A percentile compares a stretch with the other conserved stretches of the same genome.
Evolutionary conservation across 2,113 vertebrate genomes (phyloP).

Genomic region (Protomyctophum bolini): DNA sequence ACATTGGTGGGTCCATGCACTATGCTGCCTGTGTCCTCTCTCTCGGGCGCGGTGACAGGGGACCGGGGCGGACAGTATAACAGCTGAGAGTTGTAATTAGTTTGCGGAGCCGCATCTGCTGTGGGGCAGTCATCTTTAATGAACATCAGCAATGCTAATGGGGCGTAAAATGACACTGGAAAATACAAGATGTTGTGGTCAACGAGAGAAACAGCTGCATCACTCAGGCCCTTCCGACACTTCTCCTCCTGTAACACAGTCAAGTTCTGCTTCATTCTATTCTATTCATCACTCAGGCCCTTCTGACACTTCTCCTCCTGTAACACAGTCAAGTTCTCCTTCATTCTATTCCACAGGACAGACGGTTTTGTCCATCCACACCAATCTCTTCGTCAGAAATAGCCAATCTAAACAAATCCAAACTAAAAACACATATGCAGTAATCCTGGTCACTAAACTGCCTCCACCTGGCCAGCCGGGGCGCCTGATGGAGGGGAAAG

Average conservation of each 20-base stretch:
- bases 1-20: too few species aligned
- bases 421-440: too few species aligned
- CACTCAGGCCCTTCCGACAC: constrained; percentile 37
- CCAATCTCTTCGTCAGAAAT: too few species aligned
- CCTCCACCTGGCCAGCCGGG: too few species aligned
- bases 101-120: constrained; percentile 66
- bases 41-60: constrained; percentile 26
- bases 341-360: too few species aligned
- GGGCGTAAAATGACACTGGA: constrained; percentile 72
- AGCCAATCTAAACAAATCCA: too few species aligned
- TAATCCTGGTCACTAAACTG: too few species aligned
- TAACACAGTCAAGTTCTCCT: too few species aligned
- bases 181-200: constrained; percentile 71
- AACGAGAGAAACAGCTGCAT: constrained; percentile 54
- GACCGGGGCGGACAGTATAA: constrained; percentile 19
- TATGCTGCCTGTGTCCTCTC: not conserved
- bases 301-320: constrained; percentile 11
- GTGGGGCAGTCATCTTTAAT: constrained; percentile 72
- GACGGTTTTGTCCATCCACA: too few species aligned
- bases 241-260: not conserved
- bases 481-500: too few species aligned
- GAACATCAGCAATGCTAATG: constrained; percentile 69
- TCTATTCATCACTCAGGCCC: constrained; percentile 52
- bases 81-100: constrained; percentile 69
- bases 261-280: not conserved